Conservation (phyloP, 1,140 invertebrate genomes). For the Melitaea cinxia region DNA sequence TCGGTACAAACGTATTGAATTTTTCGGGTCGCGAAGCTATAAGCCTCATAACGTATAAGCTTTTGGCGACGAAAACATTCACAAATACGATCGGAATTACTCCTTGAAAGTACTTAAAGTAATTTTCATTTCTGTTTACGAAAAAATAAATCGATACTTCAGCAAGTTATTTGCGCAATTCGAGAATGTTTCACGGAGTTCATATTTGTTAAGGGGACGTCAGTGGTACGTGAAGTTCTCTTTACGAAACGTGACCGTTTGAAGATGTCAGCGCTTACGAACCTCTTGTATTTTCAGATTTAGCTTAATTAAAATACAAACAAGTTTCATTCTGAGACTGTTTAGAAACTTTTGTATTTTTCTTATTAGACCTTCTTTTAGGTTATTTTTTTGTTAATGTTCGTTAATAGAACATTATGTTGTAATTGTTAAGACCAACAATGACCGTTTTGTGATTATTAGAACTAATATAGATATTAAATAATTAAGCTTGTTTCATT, state of each 20-base stretch:
- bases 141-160: slow-evolving; percentile 19
- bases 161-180: slow-evolving; percentile 22
- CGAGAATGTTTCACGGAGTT: slow-evolving; percentile 9
- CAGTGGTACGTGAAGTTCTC: neutral
- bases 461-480: too few species aligned
- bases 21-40: neutral
- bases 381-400: neutral
- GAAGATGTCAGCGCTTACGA: slow-evolving; percentile 11
- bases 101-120: neutral
- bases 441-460: too few species aligned
- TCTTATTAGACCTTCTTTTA: neutral
- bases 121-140: slow-evolving; percentile 6
- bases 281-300: slow-evolving; percentile 14
- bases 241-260: slow-evolving; percentile 22
- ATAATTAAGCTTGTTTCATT: too few species aligned
- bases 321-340: neutral
- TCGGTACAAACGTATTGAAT: neutral
- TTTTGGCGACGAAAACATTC: neutral
- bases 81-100: slow-evolving; percentile 2
- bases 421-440: too few species aligned
- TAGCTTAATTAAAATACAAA: slow-evolving; percentile 20
- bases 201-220: slow-evolving; percentile 19
- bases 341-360: neutral
- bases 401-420: too few species aligned
- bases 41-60: neutral